Conservation (phyloP, 2,797 vertebrate species). For the Taeniopygia guttata region DNA sequence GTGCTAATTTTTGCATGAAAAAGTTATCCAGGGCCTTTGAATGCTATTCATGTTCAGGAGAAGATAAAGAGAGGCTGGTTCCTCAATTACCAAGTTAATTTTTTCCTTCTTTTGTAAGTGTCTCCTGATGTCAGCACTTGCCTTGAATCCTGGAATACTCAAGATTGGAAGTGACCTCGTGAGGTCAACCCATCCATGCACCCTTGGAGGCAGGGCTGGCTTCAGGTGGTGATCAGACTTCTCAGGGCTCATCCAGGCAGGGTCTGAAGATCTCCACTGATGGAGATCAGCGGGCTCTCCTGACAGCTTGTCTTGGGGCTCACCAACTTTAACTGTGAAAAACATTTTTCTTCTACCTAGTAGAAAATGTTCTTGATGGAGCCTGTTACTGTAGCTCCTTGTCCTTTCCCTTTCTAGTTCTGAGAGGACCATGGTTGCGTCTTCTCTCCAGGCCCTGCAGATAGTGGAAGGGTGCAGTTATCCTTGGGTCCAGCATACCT, state of each 20-base stretch:
- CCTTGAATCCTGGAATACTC: neutral
- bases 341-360: neutral
- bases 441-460: neutral
- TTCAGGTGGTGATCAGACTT: fast-evolving
- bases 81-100: conserved; percentile 30
- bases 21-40: conserved; percentile 21
- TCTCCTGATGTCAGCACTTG: neutral
- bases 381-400: too few relatives aligned
- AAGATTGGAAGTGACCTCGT: neutral
- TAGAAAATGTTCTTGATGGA: neutral
- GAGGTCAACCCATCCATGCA: neutral
- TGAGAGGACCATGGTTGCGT: fast-evolving
- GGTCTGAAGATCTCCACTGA: neutral
- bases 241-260: neutral
- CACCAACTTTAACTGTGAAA: fast-evolving
- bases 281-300: neutral
- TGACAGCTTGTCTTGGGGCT: neutral
- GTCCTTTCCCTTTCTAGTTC: neutral
- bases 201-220: neutral
- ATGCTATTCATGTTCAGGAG: neutral
- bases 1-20: conserved; percentile 16
- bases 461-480: fast-evolving
- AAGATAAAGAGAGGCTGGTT: conserved; percentile 1
- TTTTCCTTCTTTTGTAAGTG: neutral
- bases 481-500: neutral